Evolutionary conservation across 2,888 invertebrate genomes (phyloP).

Genomic region (Tortricodes alternella): DNA sequence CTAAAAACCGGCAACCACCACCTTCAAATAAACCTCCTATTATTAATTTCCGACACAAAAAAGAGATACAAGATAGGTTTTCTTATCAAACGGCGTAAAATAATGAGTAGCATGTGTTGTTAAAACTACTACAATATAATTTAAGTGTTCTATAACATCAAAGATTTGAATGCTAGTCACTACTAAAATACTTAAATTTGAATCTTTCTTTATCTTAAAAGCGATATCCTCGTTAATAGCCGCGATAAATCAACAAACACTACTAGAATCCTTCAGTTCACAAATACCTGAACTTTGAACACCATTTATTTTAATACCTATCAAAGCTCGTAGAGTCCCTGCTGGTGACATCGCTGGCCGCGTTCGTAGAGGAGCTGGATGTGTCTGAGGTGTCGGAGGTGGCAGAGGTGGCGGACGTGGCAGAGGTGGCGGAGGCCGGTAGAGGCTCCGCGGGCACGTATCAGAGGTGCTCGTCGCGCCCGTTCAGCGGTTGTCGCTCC

Average conservation of each 20-base stretch:
- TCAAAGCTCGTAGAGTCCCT: constrained; percentile 71
- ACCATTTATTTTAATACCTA: constrained; percentile 60
- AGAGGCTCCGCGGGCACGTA: constrained; percentile 65
- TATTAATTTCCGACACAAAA: neutral
- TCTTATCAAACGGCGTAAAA: too few species aligned
- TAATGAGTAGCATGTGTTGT: too few species aligned
- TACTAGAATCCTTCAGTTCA: too few species aligned
- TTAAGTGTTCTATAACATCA: too few species aligned
- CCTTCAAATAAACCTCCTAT: neutral
- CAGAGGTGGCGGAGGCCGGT: constrained; percentile 47
- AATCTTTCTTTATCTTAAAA: too few species aligned
- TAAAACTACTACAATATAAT: too few species aligned
- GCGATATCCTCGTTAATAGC: too few species aligned
- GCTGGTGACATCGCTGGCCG: constrained; percentile 77
- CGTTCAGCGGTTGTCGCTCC: constrained; percentile 92
- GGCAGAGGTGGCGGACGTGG: constrained; percentile 40
- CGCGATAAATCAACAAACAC: too few species aligned
- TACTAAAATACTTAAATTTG: too few species aligned
- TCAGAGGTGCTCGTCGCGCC: constrained; percentile 91
- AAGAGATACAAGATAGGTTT: too few species aligned
- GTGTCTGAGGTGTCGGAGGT: constrained; percentile 24
- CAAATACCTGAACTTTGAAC: too few species aligned
- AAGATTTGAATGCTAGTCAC: too few species aligned
- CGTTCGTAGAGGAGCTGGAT: constrained; percentile 44
- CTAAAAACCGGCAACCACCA: neutral